A percentile compares a stretch with the other conserved stretches of the same genome.
These are phyloP conservation scores for Crocuta crocuta DNA, from an alignment of 2,113 vertebrate genomes.

Conservation along the genomic window DNA sequence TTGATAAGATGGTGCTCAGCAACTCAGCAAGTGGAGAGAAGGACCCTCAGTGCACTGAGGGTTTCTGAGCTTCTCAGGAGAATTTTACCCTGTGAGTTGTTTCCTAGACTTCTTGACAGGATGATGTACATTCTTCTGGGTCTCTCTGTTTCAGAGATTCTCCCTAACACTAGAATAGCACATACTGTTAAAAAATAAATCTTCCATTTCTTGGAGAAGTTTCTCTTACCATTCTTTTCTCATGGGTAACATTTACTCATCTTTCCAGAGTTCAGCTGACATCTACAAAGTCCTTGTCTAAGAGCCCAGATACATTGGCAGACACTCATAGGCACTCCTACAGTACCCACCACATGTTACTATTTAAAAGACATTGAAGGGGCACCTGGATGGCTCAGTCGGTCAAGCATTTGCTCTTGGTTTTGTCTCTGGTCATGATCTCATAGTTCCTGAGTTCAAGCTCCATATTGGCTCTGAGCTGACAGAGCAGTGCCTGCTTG, in stretches of 20 bases:
- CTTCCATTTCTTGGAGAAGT: background rate
- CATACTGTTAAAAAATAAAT: background rate
- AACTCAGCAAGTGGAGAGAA: no score
- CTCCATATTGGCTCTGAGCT: no score
- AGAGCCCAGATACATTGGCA: background rate
- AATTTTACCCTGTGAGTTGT: background rate
- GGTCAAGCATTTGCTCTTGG: no score
- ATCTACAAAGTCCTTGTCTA: background rate
- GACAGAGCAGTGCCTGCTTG: no score
- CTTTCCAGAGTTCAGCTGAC: background rate
- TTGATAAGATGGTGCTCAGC: background rate
- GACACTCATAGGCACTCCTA: background rate
- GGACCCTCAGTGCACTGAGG: background rate
- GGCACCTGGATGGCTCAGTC: no score
- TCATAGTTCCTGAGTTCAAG: no score
- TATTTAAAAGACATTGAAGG: background rate
- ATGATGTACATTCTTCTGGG: background rate
- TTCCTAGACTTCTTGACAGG: background rate
- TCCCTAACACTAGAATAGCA: background rate
- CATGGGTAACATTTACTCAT: background rate
- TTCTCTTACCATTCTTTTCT: background rate
- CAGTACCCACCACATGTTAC: background rate
- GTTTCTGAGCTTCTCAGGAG: background rate
- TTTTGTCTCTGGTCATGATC: no score
- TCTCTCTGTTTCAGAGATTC: background rate